Evolutionary conservation across 1,140 invertebrate species (phyloP).

Genomic region (Trissolcus basalis): DNA sequence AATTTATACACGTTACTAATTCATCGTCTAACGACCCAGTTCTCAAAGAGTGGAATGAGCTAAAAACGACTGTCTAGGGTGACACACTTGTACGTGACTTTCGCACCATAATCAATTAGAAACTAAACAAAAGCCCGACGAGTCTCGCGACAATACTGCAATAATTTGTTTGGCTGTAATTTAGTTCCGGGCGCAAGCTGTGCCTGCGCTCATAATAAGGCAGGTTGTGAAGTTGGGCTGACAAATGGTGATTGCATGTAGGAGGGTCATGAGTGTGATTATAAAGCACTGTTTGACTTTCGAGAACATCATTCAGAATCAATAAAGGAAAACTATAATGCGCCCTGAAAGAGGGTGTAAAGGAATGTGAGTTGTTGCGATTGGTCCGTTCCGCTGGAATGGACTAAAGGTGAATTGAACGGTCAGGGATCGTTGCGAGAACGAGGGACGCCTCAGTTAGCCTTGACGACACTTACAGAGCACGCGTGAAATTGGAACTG

Average conservation of each 20-base stretch:
- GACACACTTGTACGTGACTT: constrained; percentile 21
- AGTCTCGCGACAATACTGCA: constrained; percentile 2
- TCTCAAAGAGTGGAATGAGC: neutral
- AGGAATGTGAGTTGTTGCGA: no score
- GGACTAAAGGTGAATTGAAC: no score
- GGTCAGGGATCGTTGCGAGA: no score
- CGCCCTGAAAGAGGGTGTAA: neutral
- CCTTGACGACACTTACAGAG: no score
- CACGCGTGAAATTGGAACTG: no score
- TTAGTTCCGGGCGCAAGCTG: constrained; percentile 4
- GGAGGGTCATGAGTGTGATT: neutral
- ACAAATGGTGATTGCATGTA: constrained; percentile 4
- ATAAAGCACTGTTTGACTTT: constrained; percentile 2
- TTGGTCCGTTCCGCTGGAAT: no score
- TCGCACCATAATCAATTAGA: constrained; percentile 26
- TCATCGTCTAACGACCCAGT: constrained; percentile 15
- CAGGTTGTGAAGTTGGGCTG: constrained; percentile 4
- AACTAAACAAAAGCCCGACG: constrained; percentile 9
- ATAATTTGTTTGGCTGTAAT: constrained; percentile 20
- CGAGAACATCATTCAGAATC: neutral
- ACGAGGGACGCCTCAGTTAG: no score
- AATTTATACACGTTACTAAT: constrained; percentile 16
- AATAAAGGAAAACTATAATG: no score
- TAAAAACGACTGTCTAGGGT: constrained; percentile 9
- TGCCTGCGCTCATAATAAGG: constrained; percentile 2